A percentile compares a stretch with the other conserved stretches of the same genome.
These are phyloP conservation scores for Cricetomys ansorgei DNA, from an alignment of 2,113 vertebrate species.

Conservation along the genomic window DNA sequence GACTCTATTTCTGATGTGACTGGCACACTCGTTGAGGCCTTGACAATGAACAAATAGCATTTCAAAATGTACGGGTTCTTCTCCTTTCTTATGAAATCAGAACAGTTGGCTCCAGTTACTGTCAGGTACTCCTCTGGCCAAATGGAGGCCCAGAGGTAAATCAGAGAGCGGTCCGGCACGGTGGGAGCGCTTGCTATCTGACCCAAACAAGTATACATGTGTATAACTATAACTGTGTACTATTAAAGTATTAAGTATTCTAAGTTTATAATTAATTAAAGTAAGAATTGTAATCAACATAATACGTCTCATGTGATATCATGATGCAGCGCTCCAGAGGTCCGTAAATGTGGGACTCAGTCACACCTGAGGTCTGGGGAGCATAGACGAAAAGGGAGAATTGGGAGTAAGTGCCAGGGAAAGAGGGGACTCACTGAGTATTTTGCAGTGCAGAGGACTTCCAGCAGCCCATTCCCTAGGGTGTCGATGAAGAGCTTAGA, in stretches of 20 bases:
- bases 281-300: neutral
- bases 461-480: neutral
- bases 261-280: neutral
- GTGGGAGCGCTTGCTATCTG: neutral
- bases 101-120: neutral
- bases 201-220: neutral
- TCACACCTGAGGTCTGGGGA: neutral
- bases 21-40: neutral
- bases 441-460: neutral
- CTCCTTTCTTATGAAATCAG: constrained; percentile 9
- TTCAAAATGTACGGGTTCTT: constrained; percentile 16
- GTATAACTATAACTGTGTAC: neutral
- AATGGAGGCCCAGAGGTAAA: neutral
- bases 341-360: neutral
- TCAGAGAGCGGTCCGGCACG: neutral
- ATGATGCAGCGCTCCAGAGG: neutral
- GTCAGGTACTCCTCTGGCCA: neutral
- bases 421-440: neutral
- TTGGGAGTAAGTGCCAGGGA: neutral
- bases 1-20: constrained; percentile 36
- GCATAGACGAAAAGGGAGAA: neutral
- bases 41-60: neutral
- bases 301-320: neutral
- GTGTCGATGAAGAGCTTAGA: too few species aligned
- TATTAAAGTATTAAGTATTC: neutral